Evolutionary conservation across 2,113 vertebrate genomes (phyloP).

Genomic region (Eretmochelys imbricata): DNA sequence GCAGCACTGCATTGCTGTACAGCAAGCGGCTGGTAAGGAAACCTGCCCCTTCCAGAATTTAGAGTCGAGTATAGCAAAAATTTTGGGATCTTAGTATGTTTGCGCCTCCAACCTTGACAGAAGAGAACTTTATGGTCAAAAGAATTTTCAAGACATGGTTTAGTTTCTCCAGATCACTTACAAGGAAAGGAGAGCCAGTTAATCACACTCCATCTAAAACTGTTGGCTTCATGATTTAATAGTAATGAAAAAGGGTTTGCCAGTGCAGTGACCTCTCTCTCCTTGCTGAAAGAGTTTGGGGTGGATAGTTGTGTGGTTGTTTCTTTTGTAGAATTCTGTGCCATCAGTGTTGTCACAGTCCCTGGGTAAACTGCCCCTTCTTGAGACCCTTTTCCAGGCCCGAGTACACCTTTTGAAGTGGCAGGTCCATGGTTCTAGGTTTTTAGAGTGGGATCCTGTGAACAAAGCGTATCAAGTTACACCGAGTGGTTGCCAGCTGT

Average conservation of each 20-base stretch:
- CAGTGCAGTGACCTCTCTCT: too few relatives aligned
- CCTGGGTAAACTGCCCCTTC: too few relatives aligned
- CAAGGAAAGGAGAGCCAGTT: not conserved
- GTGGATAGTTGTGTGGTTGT: not conserved
- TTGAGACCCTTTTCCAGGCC: too few relatives aligned
- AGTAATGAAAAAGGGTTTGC: not conserved
- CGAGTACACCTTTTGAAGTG: too few relatives aligned
- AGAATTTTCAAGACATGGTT: fast-evolving
- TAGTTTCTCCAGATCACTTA: not conserved
- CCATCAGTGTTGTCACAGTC: too few relatives aligned
- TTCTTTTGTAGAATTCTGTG: not conserved
- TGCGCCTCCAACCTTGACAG: not conserved
- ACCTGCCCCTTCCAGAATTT: not conserved
- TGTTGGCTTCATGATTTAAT: not conserved
- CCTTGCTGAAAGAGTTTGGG: not conserved
- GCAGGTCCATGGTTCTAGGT: too few relatives aligned
- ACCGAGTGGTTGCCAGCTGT: too few relatives aligned
- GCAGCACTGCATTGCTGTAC: conserved; percentile 95
- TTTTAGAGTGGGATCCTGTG: too few relatives aligned
- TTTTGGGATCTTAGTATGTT: not conserved
- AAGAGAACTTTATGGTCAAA: not conserved
- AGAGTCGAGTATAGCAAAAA: not conserved
- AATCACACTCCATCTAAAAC: not conserved
- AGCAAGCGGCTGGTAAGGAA: conserved; percentile 94
- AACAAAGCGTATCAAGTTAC: too few relatives aligned